Evolutionary conservation across 2,888 invertebrate species (phyloP), one percentile per base, ranked within the genome.

Genomic region (Trisateles emortualis): DNA sequence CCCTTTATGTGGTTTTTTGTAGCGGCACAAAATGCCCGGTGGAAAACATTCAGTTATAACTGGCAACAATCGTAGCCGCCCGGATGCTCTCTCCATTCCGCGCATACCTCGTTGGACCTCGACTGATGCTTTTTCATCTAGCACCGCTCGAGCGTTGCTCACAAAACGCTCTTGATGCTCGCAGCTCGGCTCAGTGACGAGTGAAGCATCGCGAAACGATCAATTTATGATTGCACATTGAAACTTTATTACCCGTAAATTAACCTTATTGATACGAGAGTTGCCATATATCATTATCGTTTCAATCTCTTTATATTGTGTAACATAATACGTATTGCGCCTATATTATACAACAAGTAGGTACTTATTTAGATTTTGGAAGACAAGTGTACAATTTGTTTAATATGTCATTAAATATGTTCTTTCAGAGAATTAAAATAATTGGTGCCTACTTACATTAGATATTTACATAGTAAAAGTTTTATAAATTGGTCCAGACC

Each of bases 31-130:
- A 91, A 92, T 91, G 86, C 90, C 86, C 86, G 78, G 87, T 88
- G 90, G 87, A 92, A 91, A 92, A 91, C 91, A 92, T 90, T 90
- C 92, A 90, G 92, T 92, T 92, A 92, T 92, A 92, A 91, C 92
- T 90, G 91, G 91, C 84, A 90, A 92, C 91, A 92, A 92, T 92
- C 92, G 92, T 86, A 86, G 91, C 90, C 90, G 92, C 86, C 83
- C 92, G 93, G 92, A 92, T 90, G 91, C 90, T 84, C 87, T 83
- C 84, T 81, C 78, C 92, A 92, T 92, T 91, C 92, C 92, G 65
- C 86, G 86, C 92, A 92, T 93, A 82, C 90, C 90, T 77, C 78
- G 76, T 81, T 83, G 87, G 86, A 84, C 84, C 81, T 79, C 83
- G 84, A 76, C 78, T 81, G 80, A 78, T 85, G 84, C 90, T 92